Percentiles rank a stretch among this genome's conserved stretches.
phyloP scores from a whole-genome alignment of 2,797 vertebrate genomes.

The Acanthornis magna region DNA sequence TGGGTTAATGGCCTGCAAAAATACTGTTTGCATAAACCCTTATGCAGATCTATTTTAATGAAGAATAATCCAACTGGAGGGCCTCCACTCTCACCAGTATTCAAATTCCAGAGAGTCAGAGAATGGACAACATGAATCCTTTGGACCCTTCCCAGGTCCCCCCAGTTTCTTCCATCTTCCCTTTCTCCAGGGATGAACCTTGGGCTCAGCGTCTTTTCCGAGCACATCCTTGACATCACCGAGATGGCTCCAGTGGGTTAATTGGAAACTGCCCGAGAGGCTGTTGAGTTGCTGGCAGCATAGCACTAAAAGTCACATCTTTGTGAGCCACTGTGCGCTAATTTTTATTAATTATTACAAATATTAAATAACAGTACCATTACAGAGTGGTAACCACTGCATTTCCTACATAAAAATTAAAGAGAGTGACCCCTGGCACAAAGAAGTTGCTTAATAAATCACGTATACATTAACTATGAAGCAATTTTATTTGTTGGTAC shows the following conservation, averaged over 20 bases:
- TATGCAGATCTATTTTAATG: background rate
- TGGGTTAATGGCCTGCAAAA: background rate
- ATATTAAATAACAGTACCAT: background rate
- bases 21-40: background rate
- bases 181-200: background rate
- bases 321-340: background rate
- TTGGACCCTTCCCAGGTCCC: background rate
- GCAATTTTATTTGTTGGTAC: slow-evolving; percentile 47
- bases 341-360: slow-evolving; percentile 27
- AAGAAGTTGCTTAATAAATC: slow-evolving; percentile 39
- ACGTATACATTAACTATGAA: slow-evolving; percentile 20
- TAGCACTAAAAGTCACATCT: background rate
- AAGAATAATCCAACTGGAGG: background rate
- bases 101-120: background rate
- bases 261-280: background rate
- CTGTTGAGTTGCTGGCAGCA: slow-evolving; percentile 11
- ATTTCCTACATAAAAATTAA: slow-evolving; percentile 14
- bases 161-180: background rate
- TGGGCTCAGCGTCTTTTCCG: background rate
- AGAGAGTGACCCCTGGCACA: background rate
- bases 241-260: background rate
- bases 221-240: background rate
- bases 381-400: background rate
- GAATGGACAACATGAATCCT: background rate
- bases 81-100: background rate